Conservation (phyloP, 1,140 invertebrate species). For the Cherax quadricarinatus region DNA sequence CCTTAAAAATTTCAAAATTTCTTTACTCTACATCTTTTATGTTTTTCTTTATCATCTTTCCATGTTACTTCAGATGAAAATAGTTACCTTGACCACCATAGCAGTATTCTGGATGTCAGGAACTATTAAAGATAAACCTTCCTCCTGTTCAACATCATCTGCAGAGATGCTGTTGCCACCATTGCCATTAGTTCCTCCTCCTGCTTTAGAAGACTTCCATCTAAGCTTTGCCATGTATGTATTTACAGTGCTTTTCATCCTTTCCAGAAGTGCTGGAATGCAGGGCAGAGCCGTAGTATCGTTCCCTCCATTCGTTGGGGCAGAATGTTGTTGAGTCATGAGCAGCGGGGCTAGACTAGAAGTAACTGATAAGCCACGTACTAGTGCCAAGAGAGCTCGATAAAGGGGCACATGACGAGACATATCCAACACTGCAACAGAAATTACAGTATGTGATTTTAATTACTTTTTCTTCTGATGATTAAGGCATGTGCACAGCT, state of each 20-base stretch:
- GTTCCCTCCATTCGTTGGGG: not conserved
- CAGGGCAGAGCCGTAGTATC: constrained; percentile 75
- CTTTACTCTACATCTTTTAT: too few species aligned
- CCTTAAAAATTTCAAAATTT: too few species aligned
- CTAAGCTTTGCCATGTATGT: constrained; percentile 90
- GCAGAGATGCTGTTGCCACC: constrained; percentile 74
- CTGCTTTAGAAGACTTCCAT: constrained; percentile 77
- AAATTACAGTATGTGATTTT: too few species aligned
- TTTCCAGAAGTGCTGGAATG: constrained; percentile 84
- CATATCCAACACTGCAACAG: constrained; percentile 88
- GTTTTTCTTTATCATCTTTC: too few species aligned
- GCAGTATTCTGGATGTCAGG: constrained; percentile 92
- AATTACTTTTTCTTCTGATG: too few species aligned
- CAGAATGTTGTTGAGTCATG: constrained; percentile 76
- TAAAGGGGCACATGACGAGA: constrained; percentile 95
- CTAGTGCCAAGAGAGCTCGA: constrained; percentile 87
- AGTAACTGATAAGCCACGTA: constrained; percentile 87
- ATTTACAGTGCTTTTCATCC: constrained; percentile 94
- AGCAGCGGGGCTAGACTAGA: constrained; percentile 83
- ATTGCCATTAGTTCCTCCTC: constrained; percentile 74
- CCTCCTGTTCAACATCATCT: constrained; percentile 88
- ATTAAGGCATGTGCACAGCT: too few species aligned
- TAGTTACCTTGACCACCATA: constrained; percentile 81
- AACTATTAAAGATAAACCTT: constrained; percentile 90
- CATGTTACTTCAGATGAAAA: too few species aligned